phyloP scores from a whole-genome alignment of 1,140 invertebrate genomes.

The Drosophila auraria region DNA sequence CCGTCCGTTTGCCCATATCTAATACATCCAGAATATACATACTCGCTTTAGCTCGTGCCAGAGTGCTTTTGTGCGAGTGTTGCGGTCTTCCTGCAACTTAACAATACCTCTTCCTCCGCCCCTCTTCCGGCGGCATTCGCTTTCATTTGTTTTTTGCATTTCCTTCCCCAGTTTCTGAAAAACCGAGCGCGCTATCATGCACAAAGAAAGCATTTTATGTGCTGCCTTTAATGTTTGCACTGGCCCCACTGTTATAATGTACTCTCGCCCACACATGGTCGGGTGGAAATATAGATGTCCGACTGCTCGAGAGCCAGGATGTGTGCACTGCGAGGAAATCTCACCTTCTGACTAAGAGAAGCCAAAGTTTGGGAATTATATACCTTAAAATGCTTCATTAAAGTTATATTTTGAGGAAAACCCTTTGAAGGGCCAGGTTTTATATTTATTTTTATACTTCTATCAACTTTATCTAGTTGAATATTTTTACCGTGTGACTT shows the following conservation, averaged over 20 bases:
- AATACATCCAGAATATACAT: slow-evolving; percentile 62
- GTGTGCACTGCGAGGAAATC: slow-evolving; percentile 21
- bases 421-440: too few species aligned
- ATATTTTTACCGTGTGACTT: slow-evolving; percentile 12
- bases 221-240: slow-evolving; percentile 75
- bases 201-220: slow-evolving; percentile 79
- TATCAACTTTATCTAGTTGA: too few species aligned
- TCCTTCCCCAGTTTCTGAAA: slow-evolving; percentile 34
- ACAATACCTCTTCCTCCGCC: slow-evolving; percentile 60
- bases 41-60: slow-evolving; percentile 25
- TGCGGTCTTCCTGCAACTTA: slow-evolving; percentile 72
- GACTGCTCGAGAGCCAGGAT: background rate
- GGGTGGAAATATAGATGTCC: slow-evolving; percentile 12
- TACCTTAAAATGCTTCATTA: background rate
- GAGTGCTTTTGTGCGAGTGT: slow-evolving; percentile 40
- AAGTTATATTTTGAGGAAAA: background rate
- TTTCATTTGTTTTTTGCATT: slow-evolving; percentile 72
- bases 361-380: background rate
- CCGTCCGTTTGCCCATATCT: slow-evolving; percentile 46
- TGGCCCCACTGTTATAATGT: slow-evolving; percentile 74
- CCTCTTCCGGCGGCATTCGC: slow-evolving; percentile 41
- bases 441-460: background rate
- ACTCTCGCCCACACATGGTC: slow-evolving; percentile 41
- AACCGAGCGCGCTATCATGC: slow-evolving; percentile 53
- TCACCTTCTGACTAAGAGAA: too few species aligned